phyloP scores from a whole-genome alignment of 2,888 invertebrate genomes.

The Drosophila helvetica region DNA sequence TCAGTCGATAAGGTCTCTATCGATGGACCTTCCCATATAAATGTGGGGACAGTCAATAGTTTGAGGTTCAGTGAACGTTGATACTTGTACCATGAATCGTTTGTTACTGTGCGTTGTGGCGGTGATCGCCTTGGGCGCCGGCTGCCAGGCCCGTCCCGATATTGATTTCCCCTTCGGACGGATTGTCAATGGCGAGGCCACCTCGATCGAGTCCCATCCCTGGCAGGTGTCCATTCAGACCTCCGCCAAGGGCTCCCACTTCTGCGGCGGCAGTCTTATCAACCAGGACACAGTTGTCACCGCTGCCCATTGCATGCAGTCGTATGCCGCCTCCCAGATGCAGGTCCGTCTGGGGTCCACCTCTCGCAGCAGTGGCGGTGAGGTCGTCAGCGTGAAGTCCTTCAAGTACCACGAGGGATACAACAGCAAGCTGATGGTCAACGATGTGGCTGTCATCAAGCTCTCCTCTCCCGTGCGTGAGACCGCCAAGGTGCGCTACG shows the following conservation, averaged over 20 bases:
- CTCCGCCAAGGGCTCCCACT: constrained; percentile 72
- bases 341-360: constrained; percentile 83
- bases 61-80: constrained; percentile 25
- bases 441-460: constrained; percentile 84
- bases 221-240: constrained; percentile 84
- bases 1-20: constrained; percentile 20
- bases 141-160: constrained; percentile 44
- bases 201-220: constrained; percentile 83
- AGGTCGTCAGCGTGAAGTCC: constrained; percentile 74
- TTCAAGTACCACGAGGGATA: constrained; percentile 80
- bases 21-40: constrained; percentile 45
- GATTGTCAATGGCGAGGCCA: constrained; percentile 84
- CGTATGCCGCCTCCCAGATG: constrained; percentile 48
- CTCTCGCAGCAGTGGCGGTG: constrained; percentile 79
- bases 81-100: constrained; percentile 53
- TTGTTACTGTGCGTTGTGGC: constrained; percentile 46
- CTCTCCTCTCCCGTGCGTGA: constrained; percentile 72
- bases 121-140: constrained; percentile 51
- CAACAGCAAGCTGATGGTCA: constrained; percentile 75
- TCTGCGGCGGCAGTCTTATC: constrained; percentile 84
- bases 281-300: constrained; percentile 80
- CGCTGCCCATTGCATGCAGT: constrained; percentile 84
- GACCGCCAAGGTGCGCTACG: constrained; percentile 58
- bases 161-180: constrained; percentile 71
- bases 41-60: constrained; percentile 10